Evolutionary conservation across 2,113 vertebrate species (phyloP).

Genomic region (Archilochus colubris): DNA sequence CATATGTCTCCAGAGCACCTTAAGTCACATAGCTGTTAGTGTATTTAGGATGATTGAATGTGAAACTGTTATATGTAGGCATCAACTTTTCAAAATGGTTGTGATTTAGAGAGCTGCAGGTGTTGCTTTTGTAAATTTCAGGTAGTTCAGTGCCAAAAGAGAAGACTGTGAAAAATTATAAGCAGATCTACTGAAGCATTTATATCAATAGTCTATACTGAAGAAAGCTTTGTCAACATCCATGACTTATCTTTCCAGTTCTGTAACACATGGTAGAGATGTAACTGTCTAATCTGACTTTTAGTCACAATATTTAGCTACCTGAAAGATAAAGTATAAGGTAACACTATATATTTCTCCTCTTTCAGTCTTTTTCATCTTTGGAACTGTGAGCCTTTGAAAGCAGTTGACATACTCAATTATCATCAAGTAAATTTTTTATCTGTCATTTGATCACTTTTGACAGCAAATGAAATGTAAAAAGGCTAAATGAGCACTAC

Average conservation of each 20-base stretch:
- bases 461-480: background rate
- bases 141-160: constrained; percentile 19
- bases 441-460: constrained; percentile 40
- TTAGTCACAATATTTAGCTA: constrained; percentile 52
- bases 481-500: background rate
- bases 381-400: constrained; percentile 19
- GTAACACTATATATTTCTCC: background rate
- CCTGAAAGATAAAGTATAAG: constrained; percentile 21
- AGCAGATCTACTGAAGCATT: constrained; percentile 27
- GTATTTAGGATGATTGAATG: constrained; percentile 24
- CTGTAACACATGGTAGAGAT: constrained; percentile 14
- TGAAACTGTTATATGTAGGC: constrained; percentile 9
- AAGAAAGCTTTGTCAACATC: constrained; percentile 7
- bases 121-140: constrained; percentile 56
- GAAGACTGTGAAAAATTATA: constrained; percentile 26
- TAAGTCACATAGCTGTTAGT: background rate
- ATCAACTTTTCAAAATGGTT: constrained; percentile 38
- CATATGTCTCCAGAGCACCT: rapidly evolving
- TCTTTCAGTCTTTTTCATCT: background rate
- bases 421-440: constrained; percentile 52
- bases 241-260: constrained; percentile 20
- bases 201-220: background rate
- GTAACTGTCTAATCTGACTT: constrained; percentile 39
- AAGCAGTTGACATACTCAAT: constrained; percentile 39
- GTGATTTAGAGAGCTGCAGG: constrained; percentile 55